Conservation (phyloP, 2,113 vertebrate genomes). For the Myiagra hebetior region DNA sequence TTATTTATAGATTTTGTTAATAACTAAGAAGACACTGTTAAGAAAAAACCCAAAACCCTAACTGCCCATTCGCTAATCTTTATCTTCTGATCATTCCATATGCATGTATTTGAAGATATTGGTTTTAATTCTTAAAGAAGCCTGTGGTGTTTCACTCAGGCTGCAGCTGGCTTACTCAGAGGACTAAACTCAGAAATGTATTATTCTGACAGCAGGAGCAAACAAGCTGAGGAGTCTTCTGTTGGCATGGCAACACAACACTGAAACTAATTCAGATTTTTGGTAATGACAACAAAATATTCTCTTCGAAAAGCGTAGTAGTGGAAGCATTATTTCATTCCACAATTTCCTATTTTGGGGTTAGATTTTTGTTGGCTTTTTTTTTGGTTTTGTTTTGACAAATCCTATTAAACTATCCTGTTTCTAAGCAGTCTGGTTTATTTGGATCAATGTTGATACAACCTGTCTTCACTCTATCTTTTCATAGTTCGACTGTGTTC, state of each 20-base stretch:
- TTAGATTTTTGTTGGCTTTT: not conserved
- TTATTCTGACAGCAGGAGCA: slow-evolving; percentile 47
- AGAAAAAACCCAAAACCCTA: not conserved
- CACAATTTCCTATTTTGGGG: not conserved
- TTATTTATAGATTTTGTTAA: not conserved
- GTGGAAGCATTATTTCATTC: not conserved
- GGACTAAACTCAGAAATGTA: slow-evolving; percentile 12
- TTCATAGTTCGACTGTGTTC: not conserved
- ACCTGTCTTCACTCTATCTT: not conserved
- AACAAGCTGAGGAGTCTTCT: not conserved
- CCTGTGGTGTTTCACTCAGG: not conserved
- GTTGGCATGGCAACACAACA: slow-evolving; percentile 45
- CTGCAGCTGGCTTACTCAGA: not conserved
- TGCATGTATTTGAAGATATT: not conserved
- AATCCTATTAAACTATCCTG: not conserved
- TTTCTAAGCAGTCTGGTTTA: not conserved
- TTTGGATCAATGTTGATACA: not conserved
- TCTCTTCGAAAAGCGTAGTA: not conserved
- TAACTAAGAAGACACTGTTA: not conserved
- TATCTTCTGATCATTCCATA: not conserved
- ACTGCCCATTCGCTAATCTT: not conserved
- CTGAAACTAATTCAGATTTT: slow-evolving; percentile 35
- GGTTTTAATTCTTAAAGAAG: not conserved
- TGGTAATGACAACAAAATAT: slow-evolving; percentile 28
- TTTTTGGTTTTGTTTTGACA: not conserved